These are phyloP conservation scores for Musca domestica DNA, from an alignment of 1,140 invertebrate genomes.

Conservation along the genomic window DNA sequence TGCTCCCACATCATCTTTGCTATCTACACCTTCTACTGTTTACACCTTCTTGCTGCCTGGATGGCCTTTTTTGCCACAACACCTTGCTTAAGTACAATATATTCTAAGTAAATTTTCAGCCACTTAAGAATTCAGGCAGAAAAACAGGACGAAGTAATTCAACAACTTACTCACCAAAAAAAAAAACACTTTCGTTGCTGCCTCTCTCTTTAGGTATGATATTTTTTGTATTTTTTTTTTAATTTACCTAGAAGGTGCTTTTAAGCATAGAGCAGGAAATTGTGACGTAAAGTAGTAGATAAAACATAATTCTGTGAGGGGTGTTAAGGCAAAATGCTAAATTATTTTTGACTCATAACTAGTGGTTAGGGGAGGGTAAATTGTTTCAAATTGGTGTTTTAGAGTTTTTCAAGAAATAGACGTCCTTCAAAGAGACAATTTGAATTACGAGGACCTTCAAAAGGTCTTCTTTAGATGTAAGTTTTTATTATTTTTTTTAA, in stretches of 20 bases:
- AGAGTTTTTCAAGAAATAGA: no score
- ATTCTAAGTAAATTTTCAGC: constrained; percentile 17
- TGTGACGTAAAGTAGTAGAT: neutral
- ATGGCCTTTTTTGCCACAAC: neutral
- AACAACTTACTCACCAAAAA: neutral
- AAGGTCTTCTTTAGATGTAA: no score
- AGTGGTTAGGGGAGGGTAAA: no score
- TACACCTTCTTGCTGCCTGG: no score
- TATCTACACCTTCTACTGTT: no score
- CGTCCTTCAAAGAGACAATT: no score
- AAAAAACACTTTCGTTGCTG: neutral
- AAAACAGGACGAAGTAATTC: neutral
- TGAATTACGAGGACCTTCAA: no score
- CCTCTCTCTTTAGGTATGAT: neutral
- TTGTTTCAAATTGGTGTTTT: no score
- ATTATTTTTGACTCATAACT: no score
- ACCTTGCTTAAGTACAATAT: constrained; percentile 6
- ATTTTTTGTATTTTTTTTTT: neutral
- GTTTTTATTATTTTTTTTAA: no score
- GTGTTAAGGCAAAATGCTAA: neutral
- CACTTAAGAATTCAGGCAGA: neutral
- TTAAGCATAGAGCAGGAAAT: neutral
- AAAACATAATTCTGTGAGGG: neutral
- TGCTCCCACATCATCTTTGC: neutral
- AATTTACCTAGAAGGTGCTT: constrained; percentile 4